phyloP scores from a whole-genome alignment of 2,797 vertebrate genomes.

The Eulemur mongoz region DNA sequence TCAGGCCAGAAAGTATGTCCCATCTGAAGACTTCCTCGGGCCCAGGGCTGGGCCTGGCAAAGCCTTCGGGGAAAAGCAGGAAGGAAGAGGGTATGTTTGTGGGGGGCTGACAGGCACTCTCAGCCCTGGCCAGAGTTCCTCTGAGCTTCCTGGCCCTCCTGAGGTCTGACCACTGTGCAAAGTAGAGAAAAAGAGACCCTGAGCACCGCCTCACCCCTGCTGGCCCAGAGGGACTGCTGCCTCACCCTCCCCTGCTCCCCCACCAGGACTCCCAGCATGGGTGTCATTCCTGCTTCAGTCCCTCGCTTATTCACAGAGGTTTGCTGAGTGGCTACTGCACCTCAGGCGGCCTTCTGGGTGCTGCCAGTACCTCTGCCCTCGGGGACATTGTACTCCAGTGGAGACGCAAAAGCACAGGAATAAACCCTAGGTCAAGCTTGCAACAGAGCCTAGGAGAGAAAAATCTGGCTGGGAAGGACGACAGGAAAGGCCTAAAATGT shows the following conservation, averaged over 20 bases:
- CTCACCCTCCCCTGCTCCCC: accelerated
- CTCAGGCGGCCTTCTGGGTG: neutral
- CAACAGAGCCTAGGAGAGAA: neutral
- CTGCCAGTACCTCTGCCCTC: neutral
- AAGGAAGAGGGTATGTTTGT: neutral
- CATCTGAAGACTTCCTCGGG: neutral
- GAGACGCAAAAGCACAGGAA: too few relatives aligned
- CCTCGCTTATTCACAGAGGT: neutral
- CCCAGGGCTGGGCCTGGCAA: neutral
- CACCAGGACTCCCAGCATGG: neutral
- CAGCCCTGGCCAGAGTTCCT: neutral
- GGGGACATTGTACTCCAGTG: neutral
- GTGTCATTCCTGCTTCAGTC: neutral
- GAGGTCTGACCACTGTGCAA: neutral
- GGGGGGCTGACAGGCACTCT: neutral
- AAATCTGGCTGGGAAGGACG: neutral
- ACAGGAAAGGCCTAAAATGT: accelerated
- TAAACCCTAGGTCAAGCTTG: neutral
- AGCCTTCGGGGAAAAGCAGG: neutral
- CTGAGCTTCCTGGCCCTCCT: neutral
- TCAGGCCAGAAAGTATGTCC: neutral
- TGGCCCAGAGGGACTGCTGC: neutral
- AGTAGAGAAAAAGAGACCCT: neutral
- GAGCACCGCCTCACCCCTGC: neutral
- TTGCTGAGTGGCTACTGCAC: neutral